Evolutionary conservation across 2,888 invertebrate species (phyloP).

Genomic region (Ariolimax columbianus): DNA sequence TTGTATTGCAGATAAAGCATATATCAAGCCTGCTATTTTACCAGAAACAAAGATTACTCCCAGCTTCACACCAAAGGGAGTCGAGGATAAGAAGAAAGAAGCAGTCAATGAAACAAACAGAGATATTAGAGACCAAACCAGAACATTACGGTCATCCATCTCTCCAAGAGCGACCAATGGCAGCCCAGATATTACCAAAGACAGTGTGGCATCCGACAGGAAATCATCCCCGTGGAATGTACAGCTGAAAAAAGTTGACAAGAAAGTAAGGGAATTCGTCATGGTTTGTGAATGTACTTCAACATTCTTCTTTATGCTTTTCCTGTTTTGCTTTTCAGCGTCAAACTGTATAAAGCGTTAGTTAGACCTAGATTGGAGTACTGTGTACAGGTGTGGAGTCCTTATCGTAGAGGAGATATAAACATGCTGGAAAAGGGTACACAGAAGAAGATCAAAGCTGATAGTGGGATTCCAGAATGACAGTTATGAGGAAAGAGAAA

Average conservation of each 20-base stretch:
- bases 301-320: too few species aligned
- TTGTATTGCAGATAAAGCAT: not conserved
- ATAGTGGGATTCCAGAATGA: too few species aligned
- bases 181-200: not conserved
- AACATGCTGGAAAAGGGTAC: too few species aligned
- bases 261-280: conserved; percentile 12
- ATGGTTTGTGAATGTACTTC: not conserved
- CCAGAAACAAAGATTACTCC: not conserved
- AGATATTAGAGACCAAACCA: not conserved
- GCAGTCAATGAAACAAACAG: conserved; percentile 16
- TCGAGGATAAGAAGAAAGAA: conserved; percentile 37
- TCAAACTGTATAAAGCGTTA: too few species aligned
- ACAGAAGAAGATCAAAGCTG: too few species aligned
- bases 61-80: not conserved
- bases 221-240: conserved; percentile 38
- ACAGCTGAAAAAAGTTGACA: conserved; percentile 41
- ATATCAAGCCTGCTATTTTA: not conserved
- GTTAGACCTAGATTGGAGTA: too few species aligned
- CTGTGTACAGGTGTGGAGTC: too few species aligned
- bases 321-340: too few species aligned
- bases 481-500: too few species aligned
- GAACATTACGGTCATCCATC: not conserved
- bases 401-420: too few species aligned
- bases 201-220: not conserved
- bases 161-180: not conserved